phyloP scores from a whole-genome alignment of 2,113 vertebrate genomes.

The Uria lomvia region DNA sequence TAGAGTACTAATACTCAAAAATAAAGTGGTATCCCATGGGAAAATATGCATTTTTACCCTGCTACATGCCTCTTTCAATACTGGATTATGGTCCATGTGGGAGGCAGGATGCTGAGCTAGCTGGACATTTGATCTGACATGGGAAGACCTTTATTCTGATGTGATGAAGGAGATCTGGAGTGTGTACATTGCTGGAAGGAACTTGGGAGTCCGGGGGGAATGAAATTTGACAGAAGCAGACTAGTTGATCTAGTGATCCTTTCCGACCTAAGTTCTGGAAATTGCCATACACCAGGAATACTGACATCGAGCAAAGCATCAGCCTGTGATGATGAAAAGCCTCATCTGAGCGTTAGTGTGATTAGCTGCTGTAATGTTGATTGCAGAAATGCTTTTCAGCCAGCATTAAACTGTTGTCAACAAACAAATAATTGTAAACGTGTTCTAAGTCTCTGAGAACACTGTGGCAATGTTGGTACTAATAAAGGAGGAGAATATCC shows the following conservation, averaged over 20 bases:
- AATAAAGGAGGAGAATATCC: background rate
- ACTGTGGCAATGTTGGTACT: background rate
- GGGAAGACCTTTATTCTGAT: background rate
- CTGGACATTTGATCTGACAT: background rate
- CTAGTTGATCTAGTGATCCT: background rate
- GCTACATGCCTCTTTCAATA: background rate
- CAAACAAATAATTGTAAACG: background rate
- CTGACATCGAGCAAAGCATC: background rate
- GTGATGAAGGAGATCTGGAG: background rate
- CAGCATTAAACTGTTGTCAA: background rate
- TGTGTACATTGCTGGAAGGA: background rate
- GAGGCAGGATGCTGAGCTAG: background rate
- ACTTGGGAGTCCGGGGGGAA: background rate
- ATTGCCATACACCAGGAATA: background rate
- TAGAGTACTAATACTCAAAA: background rate
- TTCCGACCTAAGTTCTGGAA: conserved; percentile 6
- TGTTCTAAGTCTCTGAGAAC: background rate
- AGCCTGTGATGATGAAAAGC: background rate
- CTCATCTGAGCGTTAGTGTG: background rate
- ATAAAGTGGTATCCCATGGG: background rate
- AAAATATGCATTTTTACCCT: background rate
- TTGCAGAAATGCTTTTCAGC: background rate
- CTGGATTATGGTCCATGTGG: background rate
- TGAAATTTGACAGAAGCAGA: background rate
- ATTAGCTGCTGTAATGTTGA: background rate